Evolutionary conservation across 2,888 invertebrate species (phyloP).

Genomic region (Chirona hameri): DNA sequence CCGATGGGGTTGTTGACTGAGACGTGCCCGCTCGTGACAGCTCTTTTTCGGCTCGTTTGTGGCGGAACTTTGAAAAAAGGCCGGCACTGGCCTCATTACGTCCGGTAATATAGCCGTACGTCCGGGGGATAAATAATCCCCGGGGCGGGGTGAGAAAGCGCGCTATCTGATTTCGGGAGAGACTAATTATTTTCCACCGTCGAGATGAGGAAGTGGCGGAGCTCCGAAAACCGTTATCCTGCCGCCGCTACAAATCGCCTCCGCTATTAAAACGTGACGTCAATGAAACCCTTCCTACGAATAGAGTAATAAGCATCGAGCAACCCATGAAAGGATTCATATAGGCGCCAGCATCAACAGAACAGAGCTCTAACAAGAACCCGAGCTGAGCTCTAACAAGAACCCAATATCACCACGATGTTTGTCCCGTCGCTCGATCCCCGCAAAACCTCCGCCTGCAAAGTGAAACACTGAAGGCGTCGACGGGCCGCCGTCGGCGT

Average conservation of each 20-base stretch:
- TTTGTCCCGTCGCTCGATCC: not conserved
- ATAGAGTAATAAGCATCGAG: not conserved
- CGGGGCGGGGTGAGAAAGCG: conserved; percentile 12
- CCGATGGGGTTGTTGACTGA: conserved; percentile 26
- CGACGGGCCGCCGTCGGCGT: not conserved
- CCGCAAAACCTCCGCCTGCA: not conserved
- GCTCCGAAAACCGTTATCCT: not conserved
- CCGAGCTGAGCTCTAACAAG: not conserved
- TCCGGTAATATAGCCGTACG: not conserved
- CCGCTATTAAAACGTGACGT: not conserved
- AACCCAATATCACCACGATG: not conserved
- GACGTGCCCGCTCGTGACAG: not conserved
- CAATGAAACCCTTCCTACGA: not conserved
- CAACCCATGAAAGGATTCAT: not conserved
- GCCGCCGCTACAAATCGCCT: not conserved
- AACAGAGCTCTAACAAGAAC: not conserved
- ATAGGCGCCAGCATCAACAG: not conserved
- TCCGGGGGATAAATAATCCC: not conserved
- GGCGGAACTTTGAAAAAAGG: not conserved
- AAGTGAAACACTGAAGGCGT: not conserved
- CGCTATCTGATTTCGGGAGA: not conserved
- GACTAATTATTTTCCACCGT: not conserved
- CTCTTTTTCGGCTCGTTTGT: conserved; percentile 22
- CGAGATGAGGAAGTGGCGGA: not conserved
- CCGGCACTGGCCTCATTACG: not conserved